Base-by-base conservation (phyloP, 2,888 invertebrate genomes). In the Stenoptilia bipunctidactyla region DNA sequence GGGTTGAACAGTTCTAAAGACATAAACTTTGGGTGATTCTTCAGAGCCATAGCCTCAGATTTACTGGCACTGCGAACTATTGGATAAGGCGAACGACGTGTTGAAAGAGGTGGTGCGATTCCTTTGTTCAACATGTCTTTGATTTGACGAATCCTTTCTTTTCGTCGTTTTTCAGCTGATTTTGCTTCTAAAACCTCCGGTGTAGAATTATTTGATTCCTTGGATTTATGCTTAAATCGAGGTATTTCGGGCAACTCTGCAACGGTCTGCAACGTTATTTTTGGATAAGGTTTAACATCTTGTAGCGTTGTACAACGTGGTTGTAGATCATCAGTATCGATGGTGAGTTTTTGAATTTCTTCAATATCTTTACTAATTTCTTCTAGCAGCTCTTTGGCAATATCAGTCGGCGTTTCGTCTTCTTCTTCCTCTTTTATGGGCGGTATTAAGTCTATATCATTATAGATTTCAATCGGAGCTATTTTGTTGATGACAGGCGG, bases 1-100 rank as follows among this genome's bases (percentile, higher is more conserved):
- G 95, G 95, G 73, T 96, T 95, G 59, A 94, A 96, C 2, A 95
- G 79, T 59, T 95, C 95, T 41, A 94, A 68, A 1, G 93, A 90
- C 58, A 94, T 85, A 12, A 94, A 73, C 47, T 92, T 90, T 0
- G 93, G 93, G 41, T 92, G 79, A 35, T 89, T 87, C 52, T 90
- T 89, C 4, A 20, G 3, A 0, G 88, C 88, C 14, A 88, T 84
- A 1, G 87, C 83, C 46, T 90, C 89, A 2, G 85, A 60, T 67
- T 88, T 87, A 50, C 83, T 80, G 34, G 84, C 75, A 35, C 91
- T 85, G 37, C 93, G 82, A 0, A 94, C 92, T 49, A 94, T 86
- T 1, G 93, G 93, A 87, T 60, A 88, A 66, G 53, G 87, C 61
- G 80, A 75, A 36, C 86, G 68, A 51, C 85, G 76, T 36, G 61